Evolutionary conservation across 2,888 invertebrate species (phyloP).

Genomic region (Neoaliturus tenellus): DNA sequence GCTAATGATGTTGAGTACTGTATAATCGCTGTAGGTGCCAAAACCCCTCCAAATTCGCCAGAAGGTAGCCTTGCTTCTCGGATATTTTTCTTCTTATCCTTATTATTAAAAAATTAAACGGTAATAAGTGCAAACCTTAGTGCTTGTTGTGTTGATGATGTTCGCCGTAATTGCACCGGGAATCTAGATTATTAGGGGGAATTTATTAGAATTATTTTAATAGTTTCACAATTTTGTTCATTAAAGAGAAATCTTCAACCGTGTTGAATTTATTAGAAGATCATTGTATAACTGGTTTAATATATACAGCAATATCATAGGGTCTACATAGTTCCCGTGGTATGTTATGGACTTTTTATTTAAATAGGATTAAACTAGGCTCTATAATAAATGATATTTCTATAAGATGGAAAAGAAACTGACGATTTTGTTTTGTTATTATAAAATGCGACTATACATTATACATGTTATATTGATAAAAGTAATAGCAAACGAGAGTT

Average conservation of each 20-base stretch:
- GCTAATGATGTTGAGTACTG: not conserved
- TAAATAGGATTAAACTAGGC: no score
- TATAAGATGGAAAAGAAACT: no score
- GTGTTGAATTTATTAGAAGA: not conserved
- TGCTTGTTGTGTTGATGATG: not conserved
- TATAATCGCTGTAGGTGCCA: not conserved
- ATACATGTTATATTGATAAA: no score
- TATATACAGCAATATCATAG: not conserved
- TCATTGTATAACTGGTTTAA: not conserved
- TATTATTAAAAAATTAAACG: not conserved
- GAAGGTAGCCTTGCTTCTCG: not conserved
- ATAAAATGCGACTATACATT: no score
- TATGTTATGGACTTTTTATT: no score
- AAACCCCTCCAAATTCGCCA: not conserved
- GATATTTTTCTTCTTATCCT: not conserved
- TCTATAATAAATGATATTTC: no score
- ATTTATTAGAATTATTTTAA: not conserved
- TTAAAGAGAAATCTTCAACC: not conserved
- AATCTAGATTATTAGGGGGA: not conserved
- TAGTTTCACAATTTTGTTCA: not conserved
- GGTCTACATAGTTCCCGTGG: no score
- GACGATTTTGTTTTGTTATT: no score
- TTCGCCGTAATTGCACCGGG: not conserved
- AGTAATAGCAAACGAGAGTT: no score
- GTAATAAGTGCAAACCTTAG: not conserved